Evolutionary conservation across 2,888 invertebrate species (phyloP), one percentile per base, ranked within the genome.

Genomic region (Mycalesis mineus): DNA sequence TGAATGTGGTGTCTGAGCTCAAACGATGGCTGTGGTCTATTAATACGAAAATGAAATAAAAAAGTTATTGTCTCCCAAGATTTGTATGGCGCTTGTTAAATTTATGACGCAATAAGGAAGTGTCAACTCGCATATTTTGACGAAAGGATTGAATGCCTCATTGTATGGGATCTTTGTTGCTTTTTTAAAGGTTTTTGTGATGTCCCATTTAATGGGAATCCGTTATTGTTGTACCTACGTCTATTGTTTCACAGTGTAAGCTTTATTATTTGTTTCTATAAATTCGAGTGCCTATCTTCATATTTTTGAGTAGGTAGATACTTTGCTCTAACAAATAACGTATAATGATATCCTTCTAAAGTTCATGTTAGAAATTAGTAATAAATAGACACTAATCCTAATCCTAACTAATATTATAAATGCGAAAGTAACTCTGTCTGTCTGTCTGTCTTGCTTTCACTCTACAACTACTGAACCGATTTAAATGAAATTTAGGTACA

Each of bases 71-170:
- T 70, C 68, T 71, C 55, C 57, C 60, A 61, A 70, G 67, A 71
- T 74, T 74, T 78, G 72, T 79, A 74, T 72, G 77, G 71, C 75
- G 69, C 76, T 77, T 74, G 78, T 78, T 67, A 75, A 80, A 87
- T 88, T 88, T 89, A 88, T 73, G 84, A 75, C 60, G 79, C 84
- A 88, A 88, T 88, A 88, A 89, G 89, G 89, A 89, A 89, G 83
- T 87, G 80, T 80, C 77, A 68, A 77, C 76, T 74, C 71, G 74
- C 74, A 83, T 86, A 82, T 84, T 84, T 87, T 84, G 82, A 87
- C 81, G 86, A 87, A 88, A 88, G 89, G 87, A 82, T 87, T 89
- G 81, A 84, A 88, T 82, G 72, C 78, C 66, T 73, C 76, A 84
- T 87, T 88, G 84, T 86, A 63, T 65, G 64, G 59, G 63, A 70